Evolutionary conservation across 2,888 invertebrate genomes (phyloP).

Genomic region (Rhaphigaster nebulosa): DNA sequence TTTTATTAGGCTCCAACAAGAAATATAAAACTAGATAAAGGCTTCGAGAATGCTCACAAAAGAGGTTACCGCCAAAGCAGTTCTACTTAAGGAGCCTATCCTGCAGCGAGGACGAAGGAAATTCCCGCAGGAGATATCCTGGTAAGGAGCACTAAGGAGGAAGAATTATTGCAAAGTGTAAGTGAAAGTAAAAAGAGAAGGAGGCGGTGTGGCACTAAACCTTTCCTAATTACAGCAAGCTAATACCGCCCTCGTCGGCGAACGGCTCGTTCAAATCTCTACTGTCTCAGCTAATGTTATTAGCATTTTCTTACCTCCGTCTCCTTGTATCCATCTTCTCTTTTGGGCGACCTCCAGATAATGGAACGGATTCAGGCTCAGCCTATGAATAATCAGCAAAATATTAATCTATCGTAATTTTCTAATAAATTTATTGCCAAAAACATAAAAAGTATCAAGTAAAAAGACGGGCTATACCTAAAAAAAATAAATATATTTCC

Average conservation of each 20-base stretch:
- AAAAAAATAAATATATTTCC: no score
- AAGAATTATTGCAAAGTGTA: constrained; percentile 18
- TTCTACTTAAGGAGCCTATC: neutral
- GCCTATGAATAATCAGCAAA: no score
- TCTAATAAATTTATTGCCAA: no score
- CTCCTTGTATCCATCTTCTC: neutral
- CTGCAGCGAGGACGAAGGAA: neutral
- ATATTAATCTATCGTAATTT: no score
- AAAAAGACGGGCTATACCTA: no score
- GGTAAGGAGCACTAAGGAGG: neutral
- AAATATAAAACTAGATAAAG: neutral
- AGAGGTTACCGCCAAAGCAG: neutral
- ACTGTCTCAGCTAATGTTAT: neutral
- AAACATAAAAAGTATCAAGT: no score
- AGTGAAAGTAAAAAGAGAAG: constrained; percentile 23
- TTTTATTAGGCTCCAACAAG: neutral
- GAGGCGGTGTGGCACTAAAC: no score
- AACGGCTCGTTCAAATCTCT: neutral
- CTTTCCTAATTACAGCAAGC: neutral
- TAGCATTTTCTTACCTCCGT: neutral
- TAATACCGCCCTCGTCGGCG: neutral
- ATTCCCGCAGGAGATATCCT: neutral
- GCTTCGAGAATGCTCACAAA: neutral
- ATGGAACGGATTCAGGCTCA: no score
- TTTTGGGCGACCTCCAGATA: neutral